phyloP scores from a whole-genome alignment of 2,888 invertebrate genomes.

The Nectonema munidae region DNA sequence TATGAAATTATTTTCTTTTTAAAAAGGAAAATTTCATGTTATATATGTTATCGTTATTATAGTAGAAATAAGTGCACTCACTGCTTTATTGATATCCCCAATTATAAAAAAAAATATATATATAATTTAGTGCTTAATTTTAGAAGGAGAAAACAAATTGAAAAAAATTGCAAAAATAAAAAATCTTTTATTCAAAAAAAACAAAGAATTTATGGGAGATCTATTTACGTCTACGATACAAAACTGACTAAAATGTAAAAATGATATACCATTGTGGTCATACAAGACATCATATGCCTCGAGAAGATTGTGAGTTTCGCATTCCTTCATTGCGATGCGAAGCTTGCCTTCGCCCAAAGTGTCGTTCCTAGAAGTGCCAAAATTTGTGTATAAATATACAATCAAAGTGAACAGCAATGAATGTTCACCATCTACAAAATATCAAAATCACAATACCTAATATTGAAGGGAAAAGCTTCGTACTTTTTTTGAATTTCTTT shows the following conservation, averaged over 20 bases:
- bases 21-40: no score
- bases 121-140: constrained; percentile 1
- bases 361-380: constrained; percentile 30
- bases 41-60: no score
- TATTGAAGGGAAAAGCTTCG: constrained; percentile 81
- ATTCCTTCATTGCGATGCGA: constrained; percentile 82
- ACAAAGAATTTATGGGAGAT: neutral
- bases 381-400: constrained; percentile 7
- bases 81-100: no score
- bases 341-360: constrained; percentile 90
- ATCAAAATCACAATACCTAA: constrained; percentile 27
- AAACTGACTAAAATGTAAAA: neutral
- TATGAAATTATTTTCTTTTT: no score
- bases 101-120: constrained; percentile 7
- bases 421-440: neutral
- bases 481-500: constrained; percentile 59
- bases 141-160: neutral
- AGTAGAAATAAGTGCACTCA: no score
- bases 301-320: constrained; percentile 80
- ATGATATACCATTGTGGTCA: constrained; percentile 33
- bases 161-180: constrained; percentile 8
- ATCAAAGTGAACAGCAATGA: neutral
- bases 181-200: neutral
- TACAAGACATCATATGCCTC: constrained; percentile 79
- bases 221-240: neutral